These are phyloP conservation scores for Petrolisthes manimaculis DNA, from an alignment of 2,888 invertebrate species.

Conservation along the genomic window DNA sequence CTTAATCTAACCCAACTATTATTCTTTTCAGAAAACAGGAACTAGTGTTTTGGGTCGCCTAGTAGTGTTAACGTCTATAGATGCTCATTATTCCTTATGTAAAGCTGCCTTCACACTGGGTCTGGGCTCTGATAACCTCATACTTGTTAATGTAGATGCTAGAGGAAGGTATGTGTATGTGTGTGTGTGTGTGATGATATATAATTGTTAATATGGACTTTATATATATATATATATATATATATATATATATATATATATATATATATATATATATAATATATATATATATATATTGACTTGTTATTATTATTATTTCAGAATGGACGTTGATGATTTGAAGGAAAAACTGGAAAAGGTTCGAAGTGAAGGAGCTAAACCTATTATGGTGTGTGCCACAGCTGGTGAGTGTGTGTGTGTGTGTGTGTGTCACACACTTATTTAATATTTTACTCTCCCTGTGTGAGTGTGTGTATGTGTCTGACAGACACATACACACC, in stretches of 20 bases:
- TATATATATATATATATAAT: background rate
- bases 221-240: slow-evolving; percentile 17
- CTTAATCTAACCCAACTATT: too few species aligned
- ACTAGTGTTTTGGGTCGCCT: slow-evolving; percentile 76
- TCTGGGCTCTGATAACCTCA: slow-evolving; percentile 87
- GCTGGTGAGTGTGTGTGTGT: slow-evolving; percentile 71
- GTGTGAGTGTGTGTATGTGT: too few species aligned
- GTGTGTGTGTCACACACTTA: too few species aligned
- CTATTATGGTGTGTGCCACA: slow-evolving; percentile 86
- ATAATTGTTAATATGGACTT: too few species aligned
- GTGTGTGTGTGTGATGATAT: background rate
- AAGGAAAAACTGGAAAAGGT: slow-evolving; percentile 84
- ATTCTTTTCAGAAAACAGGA: slow-evolving; percentile 70
- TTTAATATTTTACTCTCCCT: too few species aligned
- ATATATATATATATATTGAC: background rate
- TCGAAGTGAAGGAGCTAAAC: slow-evolving; percentile 79
- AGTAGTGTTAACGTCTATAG: slow-evolving; percentile 82
- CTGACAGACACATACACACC: too few species aligned
- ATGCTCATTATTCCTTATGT: slow-evolving; percentile 85
- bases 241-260: background rate
- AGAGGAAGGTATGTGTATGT: slow-evolving; percentile 74
- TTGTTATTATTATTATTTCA: slow-evolving; percentile 67
- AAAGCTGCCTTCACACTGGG: slow-evolving; percentile 78
- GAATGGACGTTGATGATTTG: slow-evolving; percentile 89
- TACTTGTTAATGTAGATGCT: slow-evolving; percentile 77